These are phyloP conservation scores for Aurelia sp. DNA, from an alignment of 30 jellyfish, hydroid and myxozoan genomes.

Conservation along the genomic window DNA sequence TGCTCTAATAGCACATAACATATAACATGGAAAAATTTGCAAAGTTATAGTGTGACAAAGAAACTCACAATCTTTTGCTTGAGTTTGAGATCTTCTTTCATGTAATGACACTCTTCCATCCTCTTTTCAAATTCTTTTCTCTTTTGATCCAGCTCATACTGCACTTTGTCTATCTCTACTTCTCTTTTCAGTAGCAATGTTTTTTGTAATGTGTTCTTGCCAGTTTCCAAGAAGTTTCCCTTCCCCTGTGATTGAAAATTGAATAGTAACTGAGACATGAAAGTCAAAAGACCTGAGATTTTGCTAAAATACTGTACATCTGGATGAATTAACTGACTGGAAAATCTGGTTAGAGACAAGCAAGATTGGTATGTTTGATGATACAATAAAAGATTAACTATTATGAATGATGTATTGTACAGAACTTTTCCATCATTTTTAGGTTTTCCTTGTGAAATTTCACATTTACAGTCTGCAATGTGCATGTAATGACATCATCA, in stretches of 20 bases:
- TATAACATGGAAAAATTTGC: background rate
- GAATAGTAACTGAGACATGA: background rate
- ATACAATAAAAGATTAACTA: too few species aligned
- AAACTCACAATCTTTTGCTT: constrained; percentile 63
- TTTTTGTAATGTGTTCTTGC: constrained; percentile 69
- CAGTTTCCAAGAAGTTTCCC: constrained; percentile 65
- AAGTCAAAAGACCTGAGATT: background rate
- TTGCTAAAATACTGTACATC: too few species aligned
- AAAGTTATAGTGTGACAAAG: background rate
- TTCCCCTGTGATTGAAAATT: constrained; percentile 31
- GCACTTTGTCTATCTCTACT: constrained; percentile 65
- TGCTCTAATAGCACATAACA: too few species aligned
- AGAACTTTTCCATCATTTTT: too few species aligned
- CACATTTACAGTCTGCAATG: too few species aligned
- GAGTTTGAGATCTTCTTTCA: constrained; percentile 44
- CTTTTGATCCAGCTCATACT: constrained; percentile 56
- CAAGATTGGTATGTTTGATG: too few species aligned
- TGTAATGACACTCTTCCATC: constrained; percentile 65
- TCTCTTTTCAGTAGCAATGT: constrained; percentile 67
- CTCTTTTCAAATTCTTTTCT: constrained; percentile 59
- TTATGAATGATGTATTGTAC: too few species aligned
- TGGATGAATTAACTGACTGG: too few species aligned
- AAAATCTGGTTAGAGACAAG: too few species aligned
- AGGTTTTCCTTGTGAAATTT: too few species aligned
- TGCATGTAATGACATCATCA: too few species aligned